Evolutionary conservation across 2,888 invertebrate genomes (phyloP), one percentile per base, ranked within the genome.

Genomic region (Dastarcus helophoroides): DNA sequence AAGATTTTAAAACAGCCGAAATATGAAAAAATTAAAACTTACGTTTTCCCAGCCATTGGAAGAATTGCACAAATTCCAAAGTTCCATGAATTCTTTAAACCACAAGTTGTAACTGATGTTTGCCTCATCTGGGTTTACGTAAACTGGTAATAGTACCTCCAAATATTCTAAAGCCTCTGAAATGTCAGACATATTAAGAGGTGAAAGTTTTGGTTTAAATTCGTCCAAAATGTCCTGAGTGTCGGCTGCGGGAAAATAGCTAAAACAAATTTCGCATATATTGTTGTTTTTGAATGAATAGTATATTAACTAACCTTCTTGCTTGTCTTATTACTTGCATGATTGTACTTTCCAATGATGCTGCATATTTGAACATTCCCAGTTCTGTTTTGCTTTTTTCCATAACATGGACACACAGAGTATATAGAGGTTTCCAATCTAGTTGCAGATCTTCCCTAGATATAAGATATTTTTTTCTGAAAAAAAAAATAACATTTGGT

Each of bases 181-280:
- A 49, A 67, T 70, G 7, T 64, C 64, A 28, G 68, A 63, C 3
- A 63, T 56, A 27, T 73, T 68, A 63, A 81, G 78, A 0, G 86
- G 86, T 50, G 80, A 84, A 30, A 93, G 61, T 44, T 70, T 69
- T 1, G 91, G 91, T 30, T 81, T 68, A 53, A 84, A 71, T 58
- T 85, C 81, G 32, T 79, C 83, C 30, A 94, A 60, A 50, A 94
- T 86, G 62, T 93, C 91, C 58, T 76, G 73, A 0, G 89, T 89
- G 1, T 88, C 77, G 17, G 66, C 67, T 22, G 75, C 60, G 32
- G 79, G 69, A 53, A 82, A 82, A 56, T 81, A 85, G 31, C 78
- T 79, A 51, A 25, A 52, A 51, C 42, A 39, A 17, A n/a, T n/a
- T n/a, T n/a, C n/a, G n/a, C n/a, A n/a, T n/a, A n/a, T n/a, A n/a